Base-by-base conservation (phyloP, 64 coral and sea anemone genomes). In the Porites lutea region DNA sequence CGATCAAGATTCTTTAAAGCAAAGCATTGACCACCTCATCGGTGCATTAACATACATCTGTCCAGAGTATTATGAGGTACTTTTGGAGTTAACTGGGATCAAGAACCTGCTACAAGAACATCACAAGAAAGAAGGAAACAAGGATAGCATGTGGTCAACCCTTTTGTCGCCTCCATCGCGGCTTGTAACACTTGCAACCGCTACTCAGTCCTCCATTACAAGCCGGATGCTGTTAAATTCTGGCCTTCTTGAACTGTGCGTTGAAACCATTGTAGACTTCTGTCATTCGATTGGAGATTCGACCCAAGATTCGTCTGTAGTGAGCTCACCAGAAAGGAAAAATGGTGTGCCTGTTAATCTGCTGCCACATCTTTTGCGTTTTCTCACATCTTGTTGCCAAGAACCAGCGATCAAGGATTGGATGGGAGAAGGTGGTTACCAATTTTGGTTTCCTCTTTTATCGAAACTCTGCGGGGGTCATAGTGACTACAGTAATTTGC, bases 21-120 rank as follows among this genome's bases (percentile, higher is more conserved):
- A 91, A 75, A 95, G 91, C 51, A 71, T 99, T 37, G 94, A 99
- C 54, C 75, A 99, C 52, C 82, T 99, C 13, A 87, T 99, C 3
- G 90, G 94, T 46, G 79, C 97, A 8, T 14, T 94, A 1, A 94
- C 88, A 22, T 92, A 94, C 54, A 78, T 92, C 23, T 79, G 78
- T 66, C 76, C 85, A 49, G 52, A 74, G 10, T 93, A 92, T 52
- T 99, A 91, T 64, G 82, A 88, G 18, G 65, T 79, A 13, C 92
- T 99, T 49, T 65, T 99, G 13, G 90, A 93, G 46, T 49, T 88
- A 15, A 93, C 88, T 72, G 94, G 83, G 47, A 84, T 88, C 51
- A 75, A 77, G 52, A 44, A 74, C 23, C 66, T 92, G 2, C 51
- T 93, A 37, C n/a, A 82, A 13, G 22, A 69, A 4, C 45, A 63